These are phyloP conservation scores for Cataglyphis livida DNA, from an alignment of 2,888 invertebrate species.

Conservation along the genomic window DNA sequence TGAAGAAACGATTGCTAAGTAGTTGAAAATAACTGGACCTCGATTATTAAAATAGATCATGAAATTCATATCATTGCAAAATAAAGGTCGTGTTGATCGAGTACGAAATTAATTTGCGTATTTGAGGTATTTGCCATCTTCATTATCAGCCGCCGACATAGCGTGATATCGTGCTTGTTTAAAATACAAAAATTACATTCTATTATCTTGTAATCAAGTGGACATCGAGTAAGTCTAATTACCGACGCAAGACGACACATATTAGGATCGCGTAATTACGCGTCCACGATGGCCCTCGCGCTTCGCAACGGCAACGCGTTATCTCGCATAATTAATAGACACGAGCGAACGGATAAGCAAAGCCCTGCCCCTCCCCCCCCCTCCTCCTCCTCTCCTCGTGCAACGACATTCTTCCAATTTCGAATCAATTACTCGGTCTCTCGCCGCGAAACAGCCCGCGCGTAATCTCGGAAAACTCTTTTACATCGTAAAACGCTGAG, in stretches of 20 bases:
- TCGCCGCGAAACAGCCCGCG: slow-evolving; percentile 34
- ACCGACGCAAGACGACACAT: slow-evolving; percentile 72
- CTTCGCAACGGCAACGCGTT: slow-evolving; percentile 59
- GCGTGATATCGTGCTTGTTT: not conserved
- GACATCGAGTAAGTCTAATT: slow-evolving; percentile 69
- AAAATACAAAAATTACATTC: slow-evolving; percentile 16
- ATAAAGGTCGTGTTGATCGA: slow-evolving; percentile 22
- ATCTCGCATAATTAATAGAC: slow-evolving; percentile 71
- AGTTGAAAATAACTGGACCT: not conserved
- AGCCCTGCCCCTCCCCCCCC: not conserved
- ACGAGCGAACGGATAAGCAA: slow-evolving; percentile 30
- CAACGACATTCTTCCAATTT: slow-evolving; percentile 54
- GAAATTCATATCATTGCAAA: not conserved
- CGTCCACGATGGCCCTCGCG: slow-evolving; percentile 70
- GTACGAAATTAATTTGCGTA: not conserved
- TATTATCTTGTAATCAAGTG: slow-evolving; percentile 62
- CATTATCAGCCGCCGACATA: not conserved
- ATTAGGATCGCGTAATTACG: slow-evolving; percentile 73
- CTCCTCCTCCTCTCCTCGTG: not conserved
- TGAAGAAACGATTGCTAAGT: not conserved
- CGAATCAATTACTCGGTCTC: slow-evolving; percentile 33
- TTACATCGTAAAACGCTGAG: slow-evolving; percentile 38
- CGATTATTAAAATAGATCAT: not conserved
- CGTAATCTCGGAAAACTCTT: slow-evolving; percentile 38
- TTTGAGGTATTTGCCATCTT: not conserved